phyloP scores from a whole-genome alignment of 2,113 vertebrate genomes.

The zebrafish (Danio rerio) region DNA sequence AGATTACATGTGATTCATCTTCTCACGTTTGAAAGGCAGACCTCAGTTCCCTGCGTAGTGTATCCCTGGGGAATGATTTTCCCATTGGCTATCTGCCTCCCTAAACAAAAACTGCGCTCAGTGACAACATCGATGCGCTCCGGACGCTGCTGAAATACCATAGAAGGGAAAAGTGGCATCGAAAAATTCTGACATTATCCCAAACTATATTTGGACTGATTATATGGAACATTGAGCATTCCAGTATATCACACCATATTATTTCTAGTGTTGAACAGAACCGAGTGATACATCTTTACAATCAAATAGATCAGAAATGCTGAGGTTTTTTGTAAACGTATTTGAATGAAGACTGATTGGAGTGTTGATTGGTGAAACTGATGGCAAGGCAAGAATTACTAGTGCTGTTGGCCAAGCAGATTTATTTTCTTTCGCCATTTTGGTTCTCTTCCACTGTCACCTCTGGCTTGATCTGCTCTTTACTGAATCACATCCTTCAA shows the following conservation, averaged over 20 bases:
- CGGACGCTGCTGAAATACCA: conserved; percentile 1
- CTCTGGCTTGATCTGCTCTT: too few relatives aligned
- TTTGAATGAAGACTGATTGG: not conserved
- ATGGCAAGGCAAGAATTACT: not conserved
- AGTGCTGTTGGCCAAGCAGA: too few relatives aligned
- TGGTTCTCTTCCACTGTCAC: too few relatives aligned
- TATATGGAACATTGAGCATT: not conserved
- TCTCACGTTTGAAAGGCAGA: conserved; percentile 19
- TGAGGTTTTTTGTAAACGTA: not conserved
- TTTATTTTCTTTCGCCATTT: too few relatives aligned
- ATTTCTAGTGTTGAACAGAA: not conserved
- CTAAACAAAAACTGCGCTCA: conserved; percentile 32
- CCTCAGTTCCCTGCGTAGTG: conserved; percentile 1
- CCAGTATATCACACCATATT: not conserved
- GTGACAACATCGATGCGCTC: not conserved
- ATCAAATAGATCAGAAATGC: not conserved
- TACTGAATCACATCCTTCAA: too few relatives aligned
- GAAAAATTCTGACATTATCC: conserved; percentile 2
- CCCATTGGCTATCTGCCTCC: conserved; percentile 42
- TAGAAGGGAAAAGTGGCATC: conserved; percentile 22
- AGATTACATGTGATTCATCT: conserved; percentile 44
- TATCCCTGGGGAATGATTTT: conserved; percentile 39
- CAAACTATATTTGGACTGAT: conserved; percentile 27
- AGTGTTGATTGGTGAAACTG: not conserved
- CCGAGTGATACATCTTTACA: not conserved